phyloP scores from a whole-genome alignment of 2,113 vertebrate species.

The Pyrgilauda ruficollis region DNA sequence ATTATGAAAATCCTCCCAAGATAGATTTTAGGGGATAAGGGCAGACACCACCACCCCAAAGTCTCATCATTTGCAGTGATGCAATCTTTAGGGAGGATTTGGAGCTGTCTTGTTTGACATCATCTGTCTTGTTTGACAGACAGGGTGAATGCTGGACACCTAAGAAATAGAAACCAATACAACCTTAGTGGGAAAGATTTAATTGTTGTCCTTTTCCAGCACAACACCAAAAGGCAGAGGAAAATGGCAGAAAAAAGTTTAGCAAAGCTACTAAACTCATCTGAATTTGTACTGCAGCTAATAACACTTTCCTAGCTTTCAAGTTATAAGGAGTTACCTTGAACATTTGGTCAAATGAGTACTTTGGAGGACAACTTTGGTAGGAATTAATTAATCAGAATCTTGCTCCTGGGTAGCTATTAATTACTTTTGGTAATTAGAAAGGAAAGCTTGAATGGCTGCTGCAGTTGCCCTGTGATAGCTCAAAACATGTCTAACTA shows the following conservation, averaged over 20 bases:
- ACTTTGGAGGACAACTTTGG: background rate
- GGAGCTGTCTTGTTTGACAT: background rate
- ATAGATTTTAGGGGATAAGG: conserved; percentile 28
- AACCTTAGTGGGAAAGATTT: background rate
- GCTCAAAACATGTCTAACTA: background rate
- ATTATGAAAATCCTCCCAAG: conserved; percentile 47
- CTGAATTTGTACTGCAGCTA: background rate
- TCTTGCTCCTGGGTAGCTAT: background rate
- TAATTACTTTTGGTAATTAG: background rate
- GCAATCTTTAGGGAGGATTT: conserved; percentile 18
- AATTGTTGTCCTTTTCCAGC: background rate
- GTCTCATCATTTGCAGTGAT: background rate
- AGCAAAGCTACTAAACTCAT: background rate
- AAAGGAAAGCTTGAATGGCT: background rate
- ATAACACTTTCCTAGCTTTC: background rate
- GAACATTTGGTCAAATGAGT: background rate
- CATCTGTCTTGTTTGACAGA: background rate
- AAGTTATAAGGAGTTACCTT: background rate
- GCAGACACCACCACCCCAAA: background rate
- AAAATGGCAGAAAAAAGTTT: background rate
- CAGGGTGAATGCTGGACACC: background rate
- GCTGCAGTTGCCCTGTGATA: background rate
- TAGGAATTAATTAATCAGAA: conserved; percentile 7
- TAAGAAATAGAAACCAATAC: background rate
- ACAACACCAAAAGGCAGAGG: background rate